Evolutionary conservation across 1,140 invertebrate species (phyloP), one percentile per base, ranked within the genome.

Genomic region (Venustaconcha ellipsiformis): DNA sequence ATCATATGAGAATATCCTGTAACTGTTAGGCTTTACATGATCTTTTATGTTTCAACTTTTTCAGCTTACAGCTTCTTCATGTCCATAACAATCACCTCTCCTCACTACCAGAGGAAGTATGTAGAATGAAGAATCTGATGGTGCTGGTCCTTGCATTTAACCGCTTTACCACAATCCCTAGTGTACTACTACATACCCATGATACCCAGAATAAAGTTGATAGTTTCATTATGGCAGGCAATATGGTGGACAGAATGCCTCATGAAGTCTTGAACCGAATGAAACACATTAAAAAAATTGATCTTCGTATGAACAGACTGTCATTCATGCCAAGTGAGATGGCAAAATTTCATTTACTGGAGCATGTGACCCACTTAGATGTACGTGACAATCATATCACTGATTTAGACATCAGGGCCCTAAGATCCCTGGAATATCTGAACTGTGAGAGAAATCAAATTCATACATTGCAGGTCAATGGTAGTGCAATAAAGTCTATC

Each of bases 161-260:
- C 82, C 78, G 83, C 67, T 90, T 90, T 73, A 75, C 84, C 14
- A 76, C 80, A 18, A 76, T 90, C 11, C 89, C 89, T 14, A 67
- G 67, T 5, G 83, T 88, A 14, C 77, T 88, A 4, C 78, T 85
- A 23, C 82, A 85, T 58, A 75, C 80, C 8, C 80, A 84, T 18
- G 78, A 84, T 72, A 71, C 83, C 55, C 57, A 60, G 37, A 81
- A 78, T 1, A 72, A 85, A 79, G 74, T 90, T 15, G 88, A 90
- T 75, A 90, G 85, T 78, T 78, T 90, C 59, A 88, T 90, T 64
- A 89, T 90, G 88, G 87, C 89, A 2, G 89, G 89, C 30, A 90
- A 90, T 74, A 80, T 82, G 18, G 85, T 90, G 30, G 82, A 85
- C 26, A 79, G 79, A 72, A 75, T 88, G n/a, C 81, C 87, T 13